Evolutionary conservation across 2,113 vertebrate species (phyloP).

Genomic region (Mola mola): DNA sequence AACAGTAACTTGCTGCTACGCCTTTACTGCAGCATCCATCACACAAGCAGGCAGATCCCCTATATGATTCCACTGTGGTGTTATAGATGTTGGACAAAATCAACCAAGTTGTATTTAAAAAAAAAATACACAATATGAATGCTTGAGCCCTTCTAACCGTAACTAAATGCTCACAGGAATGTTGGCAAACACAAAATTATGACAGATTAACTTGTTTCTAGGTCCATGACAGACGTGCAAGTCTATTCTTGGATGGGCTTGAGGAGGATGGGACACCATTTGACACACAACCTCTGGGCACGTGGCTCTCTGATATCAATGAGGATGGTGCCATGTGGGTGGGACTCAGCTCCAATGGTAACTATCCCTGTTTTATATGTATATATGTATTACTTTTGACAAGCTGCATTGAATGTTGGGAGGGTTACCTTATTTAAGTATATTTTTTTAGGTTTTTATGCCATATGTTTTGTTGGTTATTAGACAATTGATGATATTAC

Average conservation of each 20-base stretch:
- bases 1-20: constrained; percentile 34
- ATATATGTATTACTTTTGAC: no score
- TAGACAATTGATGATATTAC: no score
- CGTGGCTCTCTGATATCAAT: constrained; percentile 75
- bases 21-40: constrained; percentile 19
- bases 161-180: no score
- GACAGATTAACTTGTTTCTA: constrained; percentile 66
- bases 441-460: no score
- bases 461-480: no score
- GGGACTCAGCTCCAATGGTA: constrained; percentile 89
- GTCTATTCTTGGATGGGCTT: constrained; percentile 90
- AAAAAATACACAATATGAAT: no score
- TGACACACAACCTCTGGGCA: constrained; percentile 81
- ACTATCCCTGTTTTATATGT: no score
- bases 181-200: not conserved
- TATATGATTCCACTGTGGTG: not conserved
- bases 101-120: no score
- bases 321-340: constrained; percentile 77
- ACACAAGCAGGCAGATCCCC: constrained; percentile 23
- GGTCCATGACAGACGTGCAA: constrained; percentile 85
- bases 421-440: no score
- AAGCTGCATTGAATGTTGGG: not conserved
- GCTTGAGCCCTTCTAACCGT: no score
- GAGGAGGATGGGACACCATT: constrained; percentile 89
- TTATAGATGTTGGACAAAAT: no score